phyloP scores from a whole-genome alignment of 2,888 invertebrate species.

The Poecilobothrus nobilitatus region DNA sequence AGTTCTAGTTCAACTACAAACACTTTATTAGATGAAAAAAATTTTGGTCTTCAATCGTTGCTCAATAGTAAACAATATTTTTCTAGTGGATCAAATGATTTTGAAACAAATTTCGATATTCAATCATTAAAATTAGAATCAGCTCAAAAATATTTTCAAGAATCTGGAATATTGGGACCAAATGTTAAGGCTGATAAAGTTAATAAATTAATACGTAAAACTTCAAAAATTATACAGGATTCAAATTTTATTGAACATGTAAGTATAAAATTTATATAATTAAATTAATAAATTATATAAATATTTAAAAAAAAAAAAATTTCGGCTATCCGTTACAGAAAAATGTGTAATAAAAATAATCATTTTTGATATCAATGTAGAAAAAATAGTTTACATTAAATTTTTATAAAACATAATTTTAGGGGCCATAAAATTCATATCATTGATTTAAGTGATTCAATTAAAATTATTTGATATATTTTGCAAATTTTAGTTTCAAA shows the following conservation, averaged over 20 bases:
- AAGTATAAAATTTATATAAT: conserved; percentile 16
- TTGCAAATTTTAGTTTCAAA: no score
- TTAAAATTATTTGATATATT: no score
- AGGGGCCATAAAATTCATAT: no score
- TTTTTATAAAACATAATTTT: no score
- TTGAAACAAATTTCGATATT: background rate
- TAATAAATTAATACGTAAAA: conserved; percentile 29
- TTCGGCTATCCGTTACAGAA: no score
- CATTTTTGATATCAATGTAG: no score
- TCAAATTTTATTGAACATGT: conserved; percentile 32
- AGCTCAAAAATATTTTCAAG: conserved; percentile 33
- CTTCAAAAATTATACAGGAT: conserved; percentile 34
- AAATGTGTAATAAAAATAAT: no score
- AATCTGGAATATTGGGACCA: conserved; percentile 35
- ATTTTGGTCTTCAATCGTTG: conserved; percentile 11
- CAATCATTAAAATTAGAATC: conserved; percentile 24
- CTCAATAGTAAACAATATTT: conserved; percentile 15
- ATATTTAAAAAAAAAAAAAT: no score
- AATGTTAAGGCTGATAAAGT: conserved; percentile 22
- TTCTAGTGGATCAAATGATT: conserved; percentile 14
- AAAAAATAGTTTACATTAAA: no score
- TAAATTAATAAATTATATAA: no score
- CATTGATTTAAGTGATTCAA: no score
- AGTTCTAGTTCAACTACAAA: no score
- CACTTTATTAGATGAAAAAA: background rate